Evolutionary conservation across 2,888 invertebrate genomes (phyloP), one percentile per base, ranked within the genome.

Genomic region (Hoplodrina blanda): DNA sequence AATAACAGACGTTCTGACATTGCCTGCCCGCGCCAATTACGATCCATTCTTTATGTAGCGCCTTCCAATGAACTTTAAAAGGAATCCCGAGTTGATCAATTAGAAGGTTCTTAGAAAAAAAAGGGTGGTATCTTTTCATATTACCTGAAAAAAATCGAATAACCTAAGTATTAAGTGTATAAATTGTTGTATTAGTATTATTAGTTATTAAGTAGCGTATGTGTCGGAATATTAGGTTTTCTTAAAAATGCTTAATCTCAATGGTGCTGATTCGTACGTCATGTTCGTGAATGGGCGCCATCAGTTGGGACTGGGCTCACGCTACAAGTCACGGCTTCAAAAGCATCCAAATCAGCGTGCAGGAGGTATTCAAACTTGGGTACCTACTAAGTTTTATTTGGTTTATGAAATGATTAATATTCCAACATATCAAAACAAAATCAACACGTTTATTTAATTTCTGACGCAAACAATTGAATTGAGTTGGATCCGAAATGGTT

Each of bases 1-100:
- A 86, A 89, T 89, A 85, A 87, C 83, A 70, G 63, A 37, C 33
- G 62, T 61, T 69, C 66, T 77, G 82, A 83, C 79, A 84, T 73
- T 78, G 81, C 80, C 83, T 78, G 81, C 70, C 66, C 54, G 62
- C 56, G 65, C 59, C 73, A 80, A 85, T 85, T 81, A 78, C 53
- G 44, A 68, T 30, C 19, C 54, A 5, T 62, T 60, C 73, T 77
- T 81, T 67, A 71, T 59, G 67, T 63, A 67, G 60, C 62, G 59
- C 54, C 57, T 74, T 65, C 54, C 66, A 55, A 71, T 83, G 55
- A 52, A 76, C 73, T 62, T 59, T 66, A 55, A 68, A 61, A 54
- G 62, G 53, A 77, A 62, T 64, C 20, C 46, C 11, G 10, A 56
- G 30, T 41, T 30, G 41, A 25, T 57, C 25, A 33, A 69, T 63